Evolutionary conservation across 2,797 vertebrate species (phyloP), one percentile per base, ranked within the genome.

Genomic region (Epinephelus awoara): DNA sequence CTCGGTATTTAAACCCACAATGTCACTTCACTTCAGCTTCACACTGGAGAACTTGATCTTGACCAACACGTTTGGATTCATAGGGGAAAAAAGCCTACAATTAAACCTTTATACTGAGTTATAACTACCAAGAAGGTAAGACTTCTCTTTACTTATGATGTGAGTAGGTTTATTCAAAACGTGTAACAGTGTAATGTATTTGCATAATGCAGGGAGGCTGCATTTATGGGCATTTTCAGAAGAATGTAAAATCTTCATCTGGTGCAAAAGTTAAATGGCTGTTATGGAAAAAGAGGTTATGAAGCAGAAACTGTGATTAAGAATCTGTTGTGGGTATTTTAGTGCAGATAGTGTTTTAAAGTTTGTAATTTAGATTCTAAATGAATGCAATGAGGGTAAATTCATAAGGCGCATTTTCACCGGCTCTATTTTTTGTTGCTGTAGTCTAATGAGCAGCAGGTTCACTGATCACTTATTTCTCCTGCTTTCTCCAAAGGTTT

Each of bases 1-100:
- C 91, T 70, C 46, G n/a, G 55, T 95, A 94, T 95, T 95, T 96
- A 96, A 96, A 91, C 68, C 76, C 87, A 19, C 86, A 85, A 87
- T 88, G 83, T 92, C 85, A 87, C 49, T 67, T 76, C 81, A 75
- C 63, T 69, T 52, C 84, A 89, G 88, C 70, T 89, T 78, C 91
- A 91, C 80, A 88, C 76, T 68, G 83, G 67, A 90, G 79, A 89
- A 90, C 90, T 84, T 87, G 86, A 89, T 89, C 89, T 88, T 89
- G 89, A 91, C 85, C 85, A 87, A 85, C 89, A 87, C 75, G 84
- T 87, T 76, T 87, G 77, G 73, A 83, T 72, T 73, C 77, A 81
- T 77, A 50, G 59, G 44, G 65, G 56, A 80, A 65, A 67, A 46
- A 46, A 57, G 46, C 56, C 1, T 21, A 13, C 18, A 75, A 59